Conservation (phyloP, 2,113 vertebrate genomes). For the Corythornis vintsioides region DNA sequence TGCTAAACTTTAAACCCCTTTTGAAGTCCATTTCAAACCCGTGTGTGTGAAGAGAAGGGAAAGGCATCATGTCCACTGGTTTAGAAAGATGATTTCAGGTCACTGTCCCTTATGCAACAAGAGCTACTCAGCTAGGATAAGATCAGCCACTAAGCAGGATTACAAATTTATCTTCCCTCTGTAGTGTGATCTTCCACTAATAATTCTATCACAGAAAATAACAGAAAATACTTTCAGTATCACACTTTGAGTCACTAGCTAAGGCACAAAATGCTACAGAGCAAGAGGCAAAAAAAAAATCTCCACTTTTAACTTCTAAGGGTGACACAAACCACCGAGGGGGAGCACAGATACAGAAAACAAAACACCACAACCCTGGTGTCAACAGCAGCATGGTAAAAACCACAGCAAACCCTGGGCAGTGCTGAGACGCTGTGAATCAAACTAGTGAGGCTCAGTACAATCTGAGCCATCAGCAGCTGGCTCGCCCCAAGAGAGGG, state of each 20-base stretch:
- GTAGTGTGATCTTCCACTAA: conserved; percentile 20
- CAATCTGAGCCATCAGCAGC: not conserved
- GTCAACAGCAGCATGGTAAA: not conserved
- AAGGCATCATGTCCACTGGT: not conserved
- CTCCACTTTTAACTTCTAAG: not conserved
- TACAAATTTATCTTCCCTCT: conserved; percentile 4
- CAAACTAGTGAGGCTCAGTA: not conserved
- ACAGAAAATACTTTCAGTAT: not conserved
- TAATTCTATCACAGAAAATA: not conserved
- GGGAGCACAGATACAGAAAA: not conserved
- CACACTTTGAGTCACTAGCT: not conserved
- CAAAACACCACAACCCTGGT: not conserved
- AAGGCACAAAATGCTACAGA: accelerated
- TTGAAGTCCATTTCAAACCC: not conserved
- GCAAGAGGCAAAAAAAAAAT: not conserved
- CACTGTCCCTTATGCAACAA: conserved; percentile 41
- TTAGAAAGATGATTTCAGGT: conserved; percentile 30
- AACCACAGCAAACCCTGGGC: accelerated
- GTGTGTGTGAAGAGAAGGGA: not conserved
- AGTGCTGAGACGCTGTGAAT: not conserved
- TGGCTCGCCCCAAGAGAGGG: accelerated
- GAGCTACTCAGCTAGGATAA: conserved; percentile 21
- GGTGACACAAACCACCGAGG: accelerated
- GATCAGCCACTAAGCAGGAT: conserved; percentile 45
- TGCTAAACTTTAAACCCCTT: not conserved